These are phyloP conservation scores for sheep (Ovis aries) DNA, from an alignment of 2,113 vertebrate genomes.

Conservation along the genomic window ARS-UI_Ramb_v3.0 NC_056067.1:2417501-2418000, in stretches of 20 bases:
- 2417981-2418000: neutral
- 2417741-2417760: conserved; percentile 60
- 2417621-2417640: neutral
- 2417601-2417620: neutral
- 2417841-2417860: conserved; percentile 94
- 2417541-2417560: neutral
- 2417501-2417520: neutral
- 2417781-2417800: conserved; percentile 85
- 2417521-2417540: neutral
- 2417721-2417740: conserved; percentile 83
- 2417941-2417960: neutral
- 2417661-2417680: neutral
- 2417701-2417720: conserved; percentile 95
- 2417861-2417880: neutral
- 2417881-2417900: neutral
- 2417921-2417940: neutral
- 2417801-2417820: conserved; percentile 92
- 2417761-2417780: conserved; percentile 50
- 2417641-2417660: neutral
- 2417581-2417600: neutral
- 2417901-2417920: neutral
- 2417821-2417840: conserved; percentile 95
- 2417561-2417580: neutral
- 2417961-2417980: neutral
- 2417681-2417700: conserved; percentile 61